Conservation (phyloP, 2,797 vertebrate genomes). For the Morelia viridis region DNA sequence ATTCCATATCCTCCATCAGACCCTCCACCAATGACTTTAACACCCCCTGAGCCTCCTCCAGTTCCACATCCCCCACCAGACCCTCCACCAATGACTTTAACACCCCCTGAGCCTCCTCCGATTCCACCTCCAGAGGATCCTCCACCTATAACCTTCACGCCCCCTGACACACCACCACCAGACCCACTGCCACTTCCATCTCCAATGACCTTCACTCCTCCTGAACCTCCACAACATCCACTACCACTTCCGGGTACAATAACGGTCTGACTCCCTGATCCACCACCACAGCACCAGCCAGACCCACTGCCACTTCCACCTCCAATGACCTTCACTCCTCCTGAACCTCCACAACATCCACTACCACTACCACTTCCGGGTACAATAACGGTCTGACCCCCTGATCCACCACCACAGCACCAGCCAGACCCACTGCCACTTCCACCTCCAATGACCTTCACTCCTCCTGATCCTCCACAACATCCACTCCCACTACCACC, state of each 20-base stretch:
- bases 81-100: background rate
- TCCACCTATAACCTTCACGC: background rate
- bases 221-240: no score
- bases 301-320: background rate
- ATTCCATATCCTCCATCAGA: background rate
- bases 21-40: background rate
- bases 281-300: background rate
- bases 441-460: background rate
- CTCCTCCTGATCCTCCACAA: background rate
- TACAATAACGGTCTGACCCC: accelerated
- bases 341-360: background rate
- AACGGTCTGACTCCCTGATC: accelerated
- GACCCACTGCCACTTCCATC: background rate
- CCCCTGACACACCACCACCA: background rate
- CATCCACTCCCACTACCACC: background rate
- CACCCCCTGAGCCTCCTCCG: background rate
- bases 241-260: background rate
- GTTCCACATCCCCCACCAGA: background rate
- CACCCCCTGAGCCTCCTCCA: background rate
- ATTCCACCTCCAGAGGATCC: background rate
- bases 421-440: background rate
- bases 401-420: background rate
- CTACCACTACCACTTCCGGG: background rate
- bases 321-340: background rate
- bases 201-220: background rate